Base-by-base conservation (phyloP, 2,888 invertebrate species). In the Zaprionus lineosus region DNA sequence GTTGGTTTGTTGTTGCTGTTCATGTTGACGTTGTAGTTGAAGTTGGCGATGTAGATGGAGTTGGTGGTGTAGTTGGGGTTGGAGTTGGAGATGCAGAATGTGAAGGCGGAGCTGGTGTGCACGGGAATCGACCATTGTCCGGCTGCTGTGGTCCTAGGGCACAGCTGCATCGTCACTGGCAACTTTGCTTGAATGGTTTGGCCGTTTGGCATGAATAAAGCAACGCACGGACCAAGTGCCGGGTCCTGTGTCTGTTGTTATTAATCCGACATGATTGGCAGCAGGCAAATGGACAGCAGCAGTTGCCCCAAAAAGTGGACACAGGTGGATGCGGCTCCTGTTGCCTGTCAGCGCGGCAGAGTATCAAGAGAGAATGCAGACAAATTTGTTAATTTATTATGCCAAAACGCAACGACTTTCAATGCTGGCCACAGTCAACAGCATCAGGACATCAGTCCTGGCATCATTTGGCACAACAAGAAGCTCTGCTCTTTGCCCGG, bases 201-300 rank as follows among this genome's bases (percentile, higher is more conserved):
- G 37, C 56, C 72, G 68, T 46, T 43, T 39, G 56, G 52, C 67
- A 83, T 83, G 84, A 83, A 79, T 79, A 79, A 79, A 74, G 74
- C 84, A 79, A 60, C 52, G 29, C 40, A 48, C 26, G 28, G 29
- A 19, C 26, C 48, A 16, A 31, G 24, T 26, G 33, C 15, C 28
- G 19, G 9, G 7, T 21, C 12, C 14, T 65, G 53, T 46, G 18
- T 36, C 37, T 24, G 47, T 58, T 79, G 84, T 86, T 86, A 86
- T 86, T 86, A 86, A 86, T 87, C 87, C 87, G 71, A 69, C 86
- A 84, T 87, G 86, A 86, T 86, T 86, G 86, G 87, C 86, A 86
- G 87, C 86, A 83, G 68, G 75, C 81, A 86, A 86, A 86, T 87
- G 87, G 79, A 87, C 86, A 86, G 60, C 57, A 46, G 47, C 40